Evolutionary conservation across 2,888 invertebrate species (phyloP), one percentile per base, ranked within the genome.

Genomic region (Germaria angustata): DNA sequence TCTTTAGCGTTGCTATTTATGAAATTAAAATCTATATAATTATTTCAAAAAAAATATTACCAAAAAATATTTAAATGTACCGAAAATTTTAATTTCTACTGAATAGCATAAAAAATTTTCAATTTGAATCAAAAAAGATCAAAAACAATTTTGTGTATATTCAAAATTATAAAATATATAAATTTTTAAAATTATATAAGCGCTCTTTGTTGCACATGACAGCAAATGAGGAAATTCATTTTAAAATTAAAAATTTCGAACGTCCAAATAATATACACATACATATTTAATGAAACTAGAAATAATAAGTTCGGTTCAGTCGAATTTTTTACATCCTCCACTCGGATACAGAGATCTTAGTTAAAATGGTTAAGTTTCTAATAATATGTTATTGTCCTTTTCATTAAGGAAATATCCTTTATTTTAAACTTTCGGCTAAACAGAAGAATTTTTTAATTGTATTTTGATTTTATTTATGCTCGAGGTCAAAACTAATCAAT

Each of bases 241-340:
- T 57, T 44, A 51, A 53, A 65, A 32, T 15, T 53, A 73, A 77
- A 32, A 51, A 75, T 82, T 82, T 84, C 69, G 80, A 82, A 82
- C 84, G 84, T 82, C 81, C 69, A 73, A 68, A 72, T 32, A 55
- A 51, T 53, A 53, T 53, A 55, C 11, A 24, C 11, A 6, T 39
- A 41, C 9, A 0, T 44, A 15, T 24, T 46, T 28, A 44, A 44
- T 20, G 6, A 28, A 65, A 72, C 73, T 61, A 32, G 39, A 57
- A 0, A 46, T 61, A 81, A 51, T 34, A 72, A 61, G 17, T 55
- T 75, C 65, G 65, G 65, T 8, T 4, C 20, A 20, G 28, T 20
- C 75, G 66, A 76, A 53, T 34, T n/a, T 28, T 20, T 44, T 39
- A 76, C 49, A 59, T 13, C 20, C 39, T 76, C 49, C 76, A 59